These are phyloP conservation scores for Tribolium castaneum DNA, from an alignment of 1,140 invertebrate species.

Conservation along the genomic window DNA sequence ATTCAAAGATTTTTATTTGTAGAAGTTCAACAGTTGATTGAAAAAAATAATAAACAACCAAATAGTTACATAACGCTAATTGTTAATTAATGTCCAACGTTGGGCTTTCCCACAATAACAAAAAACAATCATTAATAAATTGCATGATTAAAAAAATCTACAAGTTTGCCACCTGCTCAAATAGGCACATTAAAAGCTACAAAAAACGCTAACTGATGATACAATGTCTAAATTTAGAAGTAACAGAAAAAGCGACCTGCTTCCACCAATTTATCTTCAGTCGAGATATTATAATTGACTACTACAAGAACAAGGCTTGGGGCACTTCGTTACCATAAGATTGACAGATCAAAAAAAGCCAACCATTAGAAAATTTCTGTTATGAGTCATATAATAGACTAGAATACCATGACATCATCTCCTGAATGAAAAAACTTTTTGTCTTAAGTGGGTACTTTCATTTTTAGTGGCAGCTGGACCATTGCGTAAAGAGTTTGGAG, in stretches of 20 bases:
- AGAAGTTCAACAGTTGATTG: no score
- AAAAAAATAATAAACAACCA: no score
- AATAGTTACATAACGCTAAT: no score
- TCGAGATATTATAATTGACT: not conserved
- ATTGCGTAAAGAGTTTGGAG: not conserved
- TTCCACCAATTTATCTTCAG: not conserved
- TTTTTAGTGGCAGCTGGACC: not conserved
- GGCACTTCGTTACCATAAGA: not conserved
- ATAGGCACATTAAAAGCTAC: not conserved
- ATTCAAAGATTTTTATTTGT: no score
- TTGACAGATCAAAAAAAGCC: not conserved
- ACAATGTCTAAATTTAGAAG: not conserved
- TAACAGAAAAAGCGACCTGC: not conserved
- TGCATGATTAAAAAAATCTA: no score
- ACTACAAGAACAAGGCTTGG: not conserved
- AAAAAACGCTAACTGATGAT: not conserved
- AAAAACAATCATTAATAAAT: no score
- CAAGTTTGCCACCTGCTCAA: no score
- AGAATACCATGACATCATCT: not conserved
- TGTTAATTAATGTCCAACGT: no score
- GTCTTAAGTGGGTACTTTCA: not conserved
- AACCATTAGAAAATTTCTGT: not conserved
- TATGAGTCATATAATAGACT: not conserved
- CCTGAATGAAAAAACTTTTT: not conserved
- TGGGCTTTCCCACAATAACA: no score